These are phyloP conservation scores for Podarcis siculus DNA, from an alignment of 2,797 vertebrate species.

Conservation along the genomic window DNA sequence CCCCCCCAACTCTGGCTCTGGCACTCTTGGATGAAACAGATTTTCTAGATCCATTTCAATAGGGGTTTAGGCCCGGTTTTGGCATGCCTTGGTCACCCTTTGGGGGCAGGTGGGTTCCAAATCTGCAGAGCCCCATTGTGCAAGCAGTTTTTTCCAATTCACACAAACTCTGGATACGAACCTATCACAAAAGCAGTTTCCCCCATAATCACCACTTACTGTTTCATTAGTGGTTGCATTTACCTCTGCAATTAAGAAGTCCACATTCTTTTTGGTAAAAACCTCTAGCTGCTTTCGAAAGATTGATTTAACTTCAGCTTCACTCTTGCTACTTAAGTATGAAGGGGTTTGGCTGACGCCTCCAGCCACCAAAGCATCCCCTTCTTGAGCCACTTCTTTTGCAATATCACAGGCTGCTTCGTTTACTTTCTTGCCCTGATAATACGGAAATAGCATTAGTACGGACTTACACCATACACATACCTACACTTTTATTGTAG, in stretches of 20 bases:
- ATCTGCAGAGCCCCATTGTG: background rate
- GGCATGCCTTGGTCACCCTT: no score
- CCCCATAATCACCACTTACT: background rate
- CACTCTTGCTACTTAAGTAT: slow-evolving; percentile 93
- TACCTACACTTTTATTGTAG: background rate
- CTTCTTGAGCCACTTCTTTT: slow-evolving; percentile 89
- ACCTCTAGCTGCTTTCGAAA: slow-evolving; percentile 90
- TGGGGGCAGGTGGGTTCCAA: no score
- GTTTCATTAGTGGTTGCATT: slow-evolving; percentile 10
- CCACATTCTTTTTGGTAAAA: slow-evolving; percentile 91
- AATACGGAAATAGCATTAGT: slow-evolving; percentile 32
- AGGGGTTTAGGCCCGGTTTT: no score
- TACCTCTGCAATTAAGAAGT: slow-evolving; percentile 97
- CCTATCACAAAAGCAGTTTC: background rate
- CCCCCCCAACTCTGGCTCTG: no score
- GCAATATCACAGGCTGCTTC: slow-evolving; percentile 97
- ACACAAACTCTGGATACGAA: background rate
- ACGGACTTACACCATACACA: background rate
- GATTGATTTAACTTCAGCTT: slow-evolving; percentile 87
- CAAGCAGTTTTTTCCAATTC: background rate
- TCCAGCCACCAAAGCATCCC: slow-evolving; percentile 92
- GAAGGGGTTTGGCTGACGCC: slow-evolving; percentile 95
- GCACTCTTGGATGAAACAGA: no score
- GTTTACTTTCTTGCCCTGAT: slow-evolving; percentile 88
- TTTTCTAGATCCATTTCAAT: no score